Base-by-base conservation (phyloP, 1,140 invertebrate genomes). In the Amyelois transitella region DNA sequence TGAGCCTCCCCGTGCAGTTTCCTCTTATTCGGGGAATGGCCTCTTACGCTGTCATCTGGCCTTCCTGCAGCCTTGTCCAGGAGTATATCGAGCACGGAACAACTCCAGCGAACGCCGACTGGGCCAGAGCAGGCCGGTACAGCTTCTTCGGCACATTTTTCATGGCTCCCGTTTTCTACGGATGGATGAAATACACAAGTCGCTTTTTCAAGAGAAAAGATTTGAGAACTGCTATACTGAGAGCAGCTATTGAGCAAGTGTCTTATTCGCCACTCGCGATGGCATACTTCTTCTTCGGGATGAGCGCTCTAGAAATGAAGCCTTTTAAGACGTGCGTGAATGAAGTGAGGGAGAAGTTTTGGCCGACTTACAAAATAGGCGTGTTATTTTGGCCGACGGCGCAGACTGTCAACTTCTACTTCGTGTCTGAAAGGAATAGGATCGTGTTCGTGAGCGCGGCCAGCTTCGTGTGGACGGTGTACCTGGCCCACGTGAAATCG, bases 401-500 rank as follows among this genome's bases (percentile, higher is more conserved):
- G 12, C 95, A 96, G 86, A 96, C 95, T 1, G 80, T 96, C 0
- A 97, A 97, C 70, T 96, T 96, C 66, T 90, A 92, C 10, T 90
- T 94, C 55, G 85, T 97, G 10, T 91, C 93, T 0, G 95, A 96
- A 75, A 92, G 91, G 64, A 95, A 96, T 83, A 90, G 95, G 55
- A 93, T 96, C 8, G 89, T 94, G 1, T 95, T 95, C 67, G 94
- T 95, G 2, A 95, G 94, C 68, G 77, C 91, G 1, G 95, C 94
- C 62, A 96, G 94, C 86, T 91, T 96, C 53, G 80, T 95, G 25
- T 97, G 95, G 95, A 95, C 94, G 5, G 92, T 93, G 49, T 96
- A 95, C 75, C 85, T 97, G 51, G 93, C 95, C 0, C 96, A 96
- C 66, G 94, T 96, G 92, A 95, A 96, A 73, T 91, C 94, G 32